Evolutionary conservation across 2,888 invertebrate species (phyloP).

Genomic region (Argyresthia albistria): DNA sequence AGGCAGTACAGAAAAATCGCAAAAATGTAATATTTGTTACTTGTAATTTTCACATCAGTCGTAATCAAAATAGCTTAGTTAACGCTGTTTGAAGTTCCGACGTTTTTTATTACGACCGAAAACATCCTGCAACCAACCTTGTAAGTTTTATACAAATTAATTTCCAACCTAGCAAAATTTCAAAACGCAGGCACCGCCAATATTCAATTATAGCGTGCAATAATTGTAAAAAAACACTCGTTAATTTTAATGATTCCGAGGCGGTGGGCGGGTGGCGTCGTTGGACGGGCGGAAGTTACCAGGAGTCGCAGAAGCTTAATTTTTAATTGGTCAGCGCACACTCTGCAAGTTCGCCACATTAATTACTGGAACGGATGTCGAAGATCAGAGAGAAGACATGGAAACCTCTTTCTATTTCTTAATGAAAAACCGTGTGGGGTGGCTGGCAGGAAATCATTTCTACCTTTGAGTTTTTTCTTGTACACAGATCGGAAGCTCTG

Average conservation of each 20-base stretch:
- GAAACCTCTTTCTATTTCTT: not conserved
- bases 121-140: too few species aligned
- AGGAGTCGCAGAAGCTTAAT: slow-evolving; percentile 18
- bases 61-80: too few species aligned
- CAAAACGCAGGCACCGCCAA: not conserved
- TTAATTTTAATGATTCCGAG: not conserved
- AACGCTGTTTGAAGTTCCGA: too few species aligned
- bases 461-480: too few species aligned
- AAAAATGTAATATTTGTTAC: too few species aligned
- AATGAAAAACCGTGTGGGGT: not conserved
- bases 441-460: too few species aligned
- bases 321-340: slow-evolving; percentile 24
- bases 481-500: too few species aligned
- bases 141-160: too few species aligned
- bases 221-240: slow-evolving; percentile 1
- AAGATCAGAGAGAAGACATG: slow-evolving; percentile 12
- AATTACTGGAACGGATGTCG: slow-evolving; percentile 23
- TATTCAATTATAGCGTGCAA: not conserved
- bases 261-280: too few species aligned
- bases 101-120: too few species aligned
- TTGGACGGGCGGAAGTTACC: not conserved
- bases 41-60: too few species aligned
- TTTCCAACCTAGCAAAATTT: not conserved
- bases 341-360: slow-evolving; percentile 18
- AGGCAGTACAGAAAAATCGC: too few species aligned